Evolutionary conservation across 2,888 invertebrate genomes (phyloP).

Genomic region (Eucera pruinosa): DNA sequence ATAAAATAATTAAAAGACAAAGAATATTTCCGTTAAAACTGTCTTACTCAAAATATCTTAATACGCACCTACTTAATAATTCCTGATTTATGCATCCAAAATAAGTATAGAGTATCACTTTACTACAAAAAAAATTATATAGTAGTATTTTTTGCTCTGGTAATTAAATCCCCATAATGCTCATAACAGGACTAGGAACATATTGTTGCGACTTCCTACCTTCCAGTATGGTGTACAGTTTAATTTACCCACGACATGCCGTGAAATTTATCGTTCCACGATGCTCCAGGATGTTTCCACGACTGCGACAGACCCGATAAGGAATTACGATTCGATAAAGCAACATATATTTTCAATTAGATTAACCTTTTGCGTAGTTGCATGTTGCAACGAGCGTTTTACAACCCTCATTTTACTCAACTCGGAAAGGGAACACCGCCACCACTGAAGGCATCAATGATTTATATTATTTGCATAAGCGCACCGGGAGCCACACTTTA

Average conservation of each 20-base stretch:
- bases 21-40: too few species aligned
- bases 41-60: too few species aligned
- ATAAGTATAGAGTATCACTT: too few species aligned
- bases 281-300: constrained; percentile 21
- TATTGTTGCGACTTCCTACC: background rate
- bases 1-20: too few species aligned
- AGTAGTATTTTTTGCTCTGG: too few species aligned
- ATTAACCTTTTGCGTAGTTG: constrained; percentile 18
- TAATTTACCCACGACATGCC: background rate
- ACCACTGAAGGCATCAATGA: constrained; percentile 5
- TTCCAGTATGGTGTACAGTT: constrained; percentile 5
- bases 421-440: constrained; percentile 24
- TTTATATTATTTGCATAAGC: constrained; percentile 21
- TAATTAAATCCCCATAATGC: too few species aligned
- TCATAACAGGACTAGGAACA: too few species aligned
- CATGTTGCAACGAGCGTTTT: constrained; percentile 34
- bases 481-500: constrained; percentile 2
- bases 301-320: constrained; percentile 32
- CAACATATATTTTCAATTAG: constrained; percentile 48
- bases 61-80: too few species aligned
- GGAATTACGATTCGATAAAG: constrained; percentile 37
- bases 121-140: too few species aligned
- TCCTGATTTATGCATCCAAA: too few species aligned
- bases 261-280: constrained; percentile 17
- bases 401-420: constrained; percentile 22